Percentiles rank a stretch among this genome's conserved stretches.
Conservation (phyloP, 1,140 invertebrate species). For the Cherax quadricarinatus region DNA sequence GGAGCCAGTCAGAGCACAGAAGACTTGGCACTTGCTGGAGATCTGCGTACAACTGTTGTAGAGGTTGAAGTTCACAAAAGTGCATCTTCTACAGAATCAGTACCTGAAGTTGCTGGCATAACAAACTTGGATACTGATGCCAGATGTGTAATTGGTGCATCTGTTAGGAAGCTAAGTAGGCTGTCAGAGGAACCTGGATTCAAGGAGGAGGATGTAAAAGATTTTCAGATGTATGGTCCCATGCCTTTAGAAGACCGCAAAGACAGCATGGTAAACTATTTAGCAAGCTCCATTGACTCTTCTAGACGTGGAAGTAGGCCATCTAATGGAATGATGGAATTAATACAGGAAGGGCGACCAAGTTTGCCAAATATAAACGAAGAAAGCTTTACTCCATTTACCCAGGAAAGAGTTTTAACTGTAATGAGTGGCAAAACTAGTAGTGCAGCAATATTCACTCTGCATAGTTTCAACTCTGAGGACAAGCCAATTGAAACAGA, state of each 20-base stretch:
- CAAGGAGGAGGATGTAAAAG: constrained; percentile 66
- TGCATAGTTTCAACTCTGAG: constrained; percentile 74
- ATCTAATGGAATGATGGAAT: constrained; percentile 57
- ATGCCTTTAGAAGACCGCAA: constrained; percentile 60
- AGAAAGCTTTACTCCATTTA: constrained; percentile 67
- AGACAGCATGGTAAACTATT: constrained; percentile 67
- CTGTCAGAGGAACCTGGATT: constrained; percentile 64
- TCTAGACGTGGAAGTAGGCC: constrained; percentile 64
- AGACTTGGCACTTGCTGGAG: not conserved
- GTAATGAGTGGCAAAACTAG: constrained; percentile 70
- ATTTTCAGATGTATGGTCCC: constrained; percentile 52
- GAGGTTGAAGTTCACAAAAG: constrained; percentile 51
- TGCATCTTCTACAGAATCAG: constrained; percentile 20
- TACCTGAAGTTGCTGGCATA: constrained; percentile 7
- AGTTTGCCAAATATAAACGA: constrained; percentile 69
- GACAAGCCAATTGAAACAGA: constrained; percentile 85
- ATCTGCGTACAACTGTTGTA: constrained; percentile 40
- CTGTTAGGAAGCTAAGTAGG: constrained; percentile 62
- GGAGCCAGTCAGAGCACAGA: constrained; percentile 3
- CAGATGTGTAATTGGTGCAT: constrained; percentile 62
- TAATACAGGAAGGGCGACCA: constrained; percentile 61
- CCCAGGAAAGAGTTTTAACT: constrained; percentile 53
- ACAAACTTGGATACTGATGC: constrained; percentile 49
- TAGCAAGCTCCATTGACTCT: constrained; percentile 67
- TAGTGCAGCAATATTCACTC: constrained; percentile 72